These are phyloP conservation scores for Keiferia lycopersicella DNA, from an alignment of 2,888 invertebrate genomes.

Conservation along the genomic window DNA sequence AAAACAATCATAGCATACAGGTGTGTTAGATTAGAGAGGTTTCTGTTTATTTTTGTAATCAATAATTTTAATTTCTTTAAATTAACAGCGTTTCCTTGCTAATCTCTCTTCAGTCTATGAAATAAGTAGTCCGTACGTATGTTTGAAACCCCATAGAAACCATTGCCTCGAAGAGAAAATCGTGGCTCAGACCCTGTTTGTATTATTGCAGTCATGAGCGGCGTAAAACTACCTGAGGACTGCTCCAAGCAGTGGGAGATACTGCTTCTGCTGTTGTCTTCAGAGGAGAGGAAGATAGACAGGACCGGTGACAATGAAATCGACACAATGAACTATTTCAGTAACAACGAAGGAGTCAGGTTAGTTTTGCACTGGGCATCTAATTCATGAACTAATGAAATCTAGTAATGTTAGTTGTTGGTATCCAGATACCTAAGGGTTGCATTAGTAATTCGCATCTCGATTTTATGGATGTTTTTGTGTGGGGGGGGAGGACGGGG, in stretches of 20 bases:
- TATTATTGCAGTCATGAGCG: constrained; percentile 47
- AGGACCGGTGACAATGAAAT: constrained; percentile 62
- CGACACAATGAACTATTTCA: constrained; percentile 68
- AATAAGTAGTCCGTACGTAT: background rate
- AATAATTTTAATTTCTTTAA: no score
- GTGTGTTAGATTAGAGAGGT: background rate
- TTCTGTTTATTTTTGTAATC: background rate
- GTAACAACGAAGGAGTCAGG: constrained; percentile 65
- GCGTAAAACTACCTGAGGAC: constrained; percentile 58
- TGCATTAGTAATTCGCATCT: no score
- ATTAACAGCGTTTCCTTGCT: no score
- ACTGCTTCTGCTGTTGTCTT: constrained; percentile 62
- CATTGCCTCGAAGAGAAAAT: background rate
- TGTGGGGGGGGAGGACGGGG: no score
- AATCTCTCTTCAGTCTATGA: background rate
- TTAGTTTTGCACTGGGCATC: constrained; percentile 30
- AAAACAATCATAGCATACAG: background rate
- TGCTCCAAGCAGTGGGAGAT: constrained; percentile 72
- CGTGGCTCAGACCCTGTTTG: background rate
- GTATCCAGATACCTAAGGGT: no score
- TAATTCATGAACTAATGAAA: background rate
- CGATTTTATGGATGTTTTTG: no score
- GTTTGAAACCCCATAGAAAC: background rate
- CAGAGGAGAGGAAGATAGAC: constrained; percentile 72
- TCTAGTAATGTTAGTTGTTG: no score